Base-by-base conservation (phyloP, 2,113 vertebrate genomes). In the Lepidiolamprologus cunningtoni region DNA sequence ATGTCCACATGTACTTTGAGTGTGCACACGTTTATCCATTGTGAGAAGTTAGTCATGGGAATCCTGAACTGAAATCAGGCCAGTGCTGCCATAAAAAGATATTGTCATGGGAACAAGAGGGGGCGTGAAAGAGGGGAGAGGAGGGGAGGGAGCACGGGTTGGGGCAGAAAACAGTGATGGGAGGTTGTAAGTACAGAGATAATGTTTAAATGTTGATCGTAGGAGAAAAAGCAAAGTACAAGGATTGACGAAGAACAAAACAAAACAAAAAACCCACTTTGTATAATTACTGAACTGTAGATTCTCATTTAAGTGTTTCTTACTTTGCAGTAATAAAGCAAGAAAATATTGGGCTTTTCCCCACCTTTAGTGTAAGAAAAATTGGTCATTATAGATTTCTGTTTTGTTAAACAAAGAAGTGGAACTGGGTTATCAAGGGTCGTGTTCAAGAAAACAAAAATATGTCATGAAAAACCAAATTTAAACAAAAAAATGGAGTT, bases 61-160 rank as follows among this genome's bases (percentile, higher is more conserved):
- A 93, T 93, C 81, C 84, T 91, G 80, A 88, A 92, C 80, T 91
- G 86, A 58, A 93, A 94, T 84, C 79, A 92, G 94, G 90, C 87
- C 90, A 91, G 45, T 5, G 57, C 79, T 63, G 81, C 93, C 93
- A 92, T 89, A 95, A 94, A 94, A 94, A 94, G 86, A 87, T 63
- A 81, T 87, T 61, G 88, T 81, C 89, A 92, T 87, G 94, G 89
- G 92, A 91, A 90, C 80, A 1, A 68, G 40, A 28, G 73, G 81
- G 21, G 19, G 47, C 21, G 4, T 19, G 55, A 54, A 61, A 14
- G n/a, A 21, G 26, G 31, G 17, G 31, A 66, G 61, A 66, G 17
- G 61, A n/a, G 3, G 8, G 13, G 26, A 14, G 21, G 19, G 31
- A 50, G 2, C 31, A 33, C 13, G 14, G 35, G 47, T 28, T 5